Evolutionary conservation across 2,113 vertebrate genomes (phyloP).

Genomic region (Acanthochromis polyacanthus): DNA sequence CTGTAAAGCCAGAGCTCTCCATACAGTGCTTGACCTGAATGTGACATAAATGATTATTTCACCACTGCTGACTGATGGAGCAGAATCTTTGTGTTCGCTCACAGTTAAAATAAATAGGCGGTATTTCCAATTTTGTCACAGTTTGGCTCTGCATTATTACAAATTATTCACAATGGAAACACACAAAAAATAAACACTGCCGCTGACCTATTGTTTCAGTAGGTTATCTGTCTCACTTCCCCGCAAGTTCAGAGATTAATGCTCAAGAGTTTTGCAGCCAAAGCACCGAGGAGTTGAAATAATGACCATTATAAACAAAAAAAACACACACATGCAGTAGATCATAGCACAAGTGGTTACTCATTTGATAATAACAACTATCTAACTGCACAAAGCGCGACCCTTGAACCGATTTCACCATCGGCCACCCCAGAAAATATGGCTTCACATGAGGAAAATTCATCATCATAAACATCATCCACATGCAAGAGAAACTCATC

Average conservation of each 20-base stretch:
- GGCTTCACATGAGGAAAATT: constrained; percentile 32
- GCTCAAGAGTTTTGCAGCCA: neutral
- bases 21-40: constrained; percentile 47
- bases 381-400: constrained; percentile 8
- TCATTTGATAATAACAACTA: neutral
- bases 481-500: constrained; percentile 18
- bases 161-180: constrained; percentile 34
- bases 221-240: constrained; percentile 32
- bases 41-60: constrained; percentile 55
- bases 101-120: constrained; percentile 26
- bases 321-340: neutral
- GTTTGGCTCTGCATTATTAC: constrained; percentile 11
- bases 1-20: constrained; percentile 12
- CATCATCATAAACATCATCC: constrained; percentile 49
- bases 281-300: constrained; percentile 23
- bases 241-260: constrained; percentile 39
- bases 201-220: neutral
- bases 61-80: constrained; percentile 28
- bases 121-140: neutral
- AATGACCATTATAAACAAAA: constrained; percentile 22
- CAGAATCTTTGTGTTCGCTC: constrained; percentile 28
- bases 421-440: neutral
- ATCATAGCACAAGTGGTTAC: neutral
- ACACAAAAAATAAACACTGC: constrained; percentile 20
- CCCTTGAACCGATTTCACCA: constrained; percentile 13